phyloP scores from a whole-genome alignment of 2,888 invertebrate species.

The Lasioglossum oenotherae region DNA sequence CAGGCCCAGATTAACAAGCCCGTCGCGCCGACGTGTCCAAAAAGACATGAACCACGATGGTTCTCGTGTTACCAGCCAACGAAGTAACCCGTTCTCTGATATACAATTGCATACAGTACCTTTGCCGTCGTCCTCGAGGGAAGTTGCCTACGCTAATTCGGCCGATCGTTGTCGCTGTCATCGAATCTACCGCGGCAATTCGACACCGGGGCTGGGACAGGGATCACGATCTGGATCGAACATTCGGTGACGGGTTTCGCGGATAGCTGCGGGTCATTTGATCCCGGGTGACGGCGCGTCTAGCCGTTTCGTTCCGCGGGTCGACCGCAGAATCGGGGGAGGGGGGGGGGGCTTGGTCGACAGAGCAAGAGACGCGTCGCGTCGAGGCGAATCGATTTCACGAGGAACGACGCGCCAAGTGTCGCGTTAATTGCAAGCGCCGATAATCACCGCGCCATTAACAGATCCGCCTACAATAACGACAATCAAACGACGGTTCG shows the following conservation, averaged over 20 bases:
- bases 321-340: slow-evolving; percentile 48
- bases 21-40: neutral
- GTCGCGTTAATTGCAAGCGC: slow-evolving; percentile 50
- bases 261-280: slow-evolving; percentile 39
- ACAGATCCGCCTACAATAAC: slow-evolving; percentile 42
- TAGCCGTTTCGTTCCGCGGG: slow-evolving; percentile 33
- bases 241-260: neutral
- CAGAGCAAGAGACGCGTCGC: slow-evolving; percentile 29
- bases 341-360: no score
- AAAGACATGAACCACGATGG: neutral
- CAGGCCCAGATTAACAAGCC: no score
- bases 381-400: slow-evolving; percentile 56
- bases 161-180: slow-evolving; percentile 2
- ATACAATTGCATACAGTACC: neutral
- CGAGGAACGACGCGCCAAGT: slow-evolving; percentile 20
- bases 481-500: slow-evolving; percentile 20
- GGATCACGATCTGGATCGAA: slow-evolving; percentile 17
- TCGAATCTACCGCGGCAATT: slow-evolving; percentile 31
- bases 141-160: neutral
- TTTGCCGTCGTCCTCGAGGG: neutral
- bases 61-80: neutral
- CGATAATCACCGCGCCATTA: slow-evolving; percentile 47
- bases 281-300: slow-evolving; percentile 27
- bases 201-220: slow-evolving; percentile 26
- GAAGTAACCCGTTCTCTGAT: neutral